These are phyloP conservation scores for Bombyx huttoni DNA, from an alignment of 2,888 invertebrate genomes.

Conservation along the genomic window DNA sequence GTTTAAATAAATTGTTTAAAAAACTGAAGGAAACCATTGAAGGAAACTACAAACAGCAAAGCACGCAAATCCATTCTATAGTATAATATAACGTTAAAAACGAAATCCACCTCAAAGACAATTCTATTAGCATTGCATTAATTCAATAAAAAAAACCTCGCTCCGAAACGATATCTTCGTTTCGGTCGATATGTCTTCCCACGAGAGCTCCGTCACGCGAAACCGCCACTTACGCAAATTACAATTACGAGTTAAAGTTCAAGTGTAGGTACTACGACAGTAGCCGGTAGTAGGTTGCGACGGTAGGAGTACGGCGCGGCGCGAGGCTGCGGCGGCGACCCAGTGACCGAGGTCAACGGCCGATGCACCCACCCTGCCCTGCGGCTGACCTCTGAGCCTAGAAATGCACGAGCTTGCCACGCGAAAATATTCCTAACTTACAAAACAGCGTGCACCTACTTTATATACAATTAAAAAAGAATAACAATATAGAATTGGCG, in stretches of 20 bases:
- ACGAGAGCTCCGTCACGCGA: slow-evolving; percentile 3
- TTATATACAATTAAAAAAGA: no score
- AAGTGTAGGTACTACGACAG: slow-evolving; percentile 37
- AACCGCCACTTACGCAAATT: slow-evolving; percentile 5
- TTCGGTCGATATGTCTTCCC: slow-evolving; percentile 1
- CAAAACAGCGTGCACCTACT: neutral
- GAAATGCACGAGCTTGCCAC: slow-evolving; percentile 22
- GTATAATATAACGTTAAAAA: no score
- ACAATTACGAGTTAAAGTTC: slow-evolving; percentile 33
- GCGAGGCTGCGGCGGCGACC: slow-evolving; percentile 42
- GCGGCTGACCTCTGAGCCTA: slow-evolving; percentile 28
- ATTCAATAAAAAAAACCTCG: neutral
- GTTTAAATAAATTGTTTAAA: no score
- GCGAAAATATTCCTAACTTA: neutral
- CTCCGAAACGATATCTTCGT: neutral
- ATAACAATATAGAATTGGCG: no score
- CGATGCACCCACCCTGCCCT: slow-evolving; percentile 35
- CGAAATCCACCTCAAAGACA: no score
- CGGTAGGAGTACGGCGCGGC: slow-evolving; percentile 18
- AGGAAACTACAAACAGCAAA: no score
- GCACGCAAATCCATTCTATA: no score
- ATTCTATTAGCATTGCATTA: neutral
- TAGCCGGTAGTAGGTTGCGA: slow-evolving; percentile 12
- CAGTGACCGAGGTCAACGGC: slow-evolving; percentile 61
- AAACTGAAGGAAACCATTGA: no score